A percentile compares a stretch with the other conserved stretches of the same genome.
Evolutionary conservation across 1,140 invertebrate genomes (phyloP).

Genomic region (Octopus sinensis): DNA sequence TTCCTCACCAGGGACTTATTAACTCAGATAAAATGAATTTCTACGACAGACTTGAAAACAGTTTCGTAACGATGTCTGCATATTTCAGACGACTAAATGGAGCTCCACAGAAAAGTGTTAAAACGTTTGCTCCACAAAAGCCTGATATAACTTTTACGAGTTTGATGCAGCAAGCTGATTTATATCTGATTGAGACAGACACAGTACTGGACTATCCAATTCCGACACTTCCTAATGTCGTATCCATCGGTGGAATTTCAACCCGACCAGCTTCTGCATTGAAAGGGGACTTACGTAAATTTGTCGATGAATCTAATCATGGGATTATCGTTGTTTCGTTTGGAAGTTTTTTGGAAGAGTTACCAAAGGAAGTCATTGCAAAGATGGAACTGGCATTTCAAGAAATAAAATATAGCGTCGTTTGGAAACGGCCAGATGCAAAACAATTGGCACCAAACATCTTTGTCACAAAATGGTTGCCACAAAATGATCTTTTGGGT

Average conservation of each 20-base stretch:
- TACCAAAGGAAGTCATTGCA: constrained; percentile 24
- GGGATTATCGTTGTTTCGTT: constrained; percentile 32
- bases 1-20: background rate
- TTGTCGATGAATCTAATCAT: constrained; percentile 15
- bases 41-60: background rate
- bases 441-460: constrained; percentile 66
- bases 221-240: constrained; percentile 16
- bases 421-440: constrained; percentile 60
- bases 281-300: constrained; percentile 16
- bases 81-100: background rate
- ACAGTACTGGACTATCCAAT: constrained; percentile 16
- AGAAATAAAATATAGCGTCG: constrained; percentile 58
- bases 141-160: background rate
- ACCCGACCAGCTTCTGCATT: constrained; percentile 23
- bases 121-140: background rate
- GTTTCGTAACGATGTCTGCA: background rate
- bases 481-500: constrained; percentile 77
- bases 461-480: constrained; percentile 71
- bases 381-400: constrained; percentile 55
- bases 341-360: constrained; percentile 16
- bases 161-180: constrained; percentile 8
- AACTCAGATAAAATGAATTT: background rate
- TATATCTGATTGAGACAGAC: constrained; percentile 23
- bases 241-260: constrained; percentile 22
- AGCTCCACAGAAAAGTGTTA: background rate